phyloP scores from a whole-genome alignment of 1,140 invertebrate species.

The Apis cerana region DNA sequence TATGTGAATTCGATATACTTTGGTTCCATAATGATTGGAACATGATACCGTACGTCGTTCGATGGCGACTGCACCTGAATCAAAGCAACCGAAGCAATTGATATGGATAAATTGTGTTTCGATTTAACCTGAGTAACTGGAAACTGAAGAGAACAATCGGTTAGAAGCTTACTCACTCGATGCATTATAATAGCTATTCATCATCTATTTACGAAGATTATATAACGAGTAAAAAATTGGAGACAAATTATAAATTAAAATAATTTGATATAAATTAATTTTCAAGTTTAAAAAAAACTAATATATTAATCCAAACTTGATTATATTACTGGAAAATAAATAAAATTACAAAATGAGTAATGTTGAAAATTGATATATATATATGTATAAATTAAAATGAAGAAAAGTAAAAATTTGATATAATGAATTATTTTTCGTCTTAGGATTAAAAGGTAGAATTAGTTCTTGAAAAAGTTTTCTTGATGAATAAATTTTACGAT shows the following conservation, averaged over 20 bases:
- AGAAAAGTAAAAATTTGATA: too few relatives aligned
- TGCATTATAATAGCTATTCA: not conserved
- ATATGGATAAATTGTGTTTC: not conserved
- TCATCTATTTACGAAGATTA: not conserved
- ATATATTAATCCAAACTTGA: too few relatives aligned
- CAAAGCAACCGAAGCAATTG: constrained; percentile 1
- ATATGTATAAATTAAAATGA: too few relatives aligned
- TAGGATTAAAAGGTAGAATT: not conserved
- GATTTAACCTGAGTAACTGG: not conserved
- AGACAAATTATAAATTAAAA: not conserved
- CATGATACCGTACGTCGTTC: constrained; percentile 2
- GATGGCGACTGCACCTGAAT: constrained; percentile 19
- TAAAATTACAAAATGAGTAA: too few relatives aligned
- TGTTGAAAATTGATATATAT: too few relatives aligned
- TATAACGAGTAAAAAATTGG: not conserved
- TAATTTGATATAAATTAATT: too few relatives aligned
- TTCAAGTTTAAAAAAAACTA: too few relatives aligned
- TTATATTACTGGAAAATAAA: too few relatives aligned
- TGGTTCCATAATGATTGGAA: constrained; percentile 30
- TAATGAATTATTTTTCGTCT: not conserved
- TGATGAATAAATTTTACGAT: not conserved
- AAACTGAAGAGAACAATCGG: not conserved
- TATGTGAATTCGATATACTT: constrained; percentile 1
- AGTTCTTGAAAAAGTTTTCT: not conserved
- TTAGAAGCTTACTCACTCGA: not conserved